These are phyloP conservation scores for Cepaea hortensis DNA, from an alignment of 2,888 invertebrate genomes.

Conservation along the genomic window DNA sequence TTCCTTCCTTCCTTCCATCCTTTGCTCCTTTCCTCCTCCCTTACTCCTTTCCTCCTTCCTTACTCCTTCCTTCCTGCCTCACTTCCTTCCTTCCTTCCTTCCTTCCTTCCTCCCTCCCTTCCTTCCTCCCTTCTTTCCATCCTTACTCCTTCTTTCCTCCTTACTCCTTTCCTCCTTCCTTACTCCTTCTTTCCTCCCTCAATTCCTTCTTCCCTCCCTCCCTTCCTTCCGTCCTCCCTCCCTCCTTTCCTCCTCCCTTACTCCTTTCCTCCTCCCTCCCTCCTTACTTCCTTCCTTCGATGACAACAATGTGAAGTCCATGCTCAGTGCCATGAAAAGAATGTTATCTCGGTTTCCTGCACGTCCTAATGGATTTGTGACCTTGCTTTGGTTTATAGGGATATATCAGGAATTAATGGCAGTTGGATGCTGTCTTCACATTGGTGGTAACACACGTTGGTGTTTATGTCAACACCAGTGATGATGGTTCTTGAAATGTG, in stretches of 20 bases:
- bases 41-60: not conserved
- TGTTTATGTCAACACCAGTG: too few relatives aligned
- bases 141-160: not conserved
- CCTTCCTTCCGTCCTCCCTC: not conserved
- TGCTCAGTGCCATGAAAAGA: too few relatives aligned
- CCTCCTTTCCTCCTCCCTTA: not conserved
- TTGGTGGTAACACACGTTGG: too few relatives aligned
- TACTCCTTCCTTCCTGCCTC: not conserved
- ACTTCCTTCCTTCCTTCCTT: not conserved
- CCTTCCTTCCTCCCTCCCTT: not conserved
- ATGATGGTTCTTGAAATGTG: too few relatives aligned
- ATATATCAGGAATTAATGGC: too few relatives aligned
- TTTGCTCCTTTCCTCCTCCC: not conserved
- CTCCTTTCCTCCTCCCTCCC: not conserved
- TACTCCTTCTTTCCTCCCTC: not conserved
- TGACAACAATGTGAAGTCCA: too few relatives aligned
- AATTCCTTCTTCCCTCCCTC: slow-evolving; percentile 11
- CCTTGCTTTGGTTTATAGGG: too few relatives aligned
- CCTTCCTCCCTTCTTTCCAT: not conserved
- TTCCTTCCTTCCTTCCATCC: too few relatives aligned
- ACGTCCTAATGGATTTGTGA: too few relatives aligned
- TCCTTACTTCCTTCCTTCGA: not conserved
- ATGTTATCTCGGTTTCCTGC: too few relatives aligned
- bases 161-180: slow-evolving; percentile 16
- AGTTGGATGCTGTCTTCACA: too few relatives aligned